Base-by-base conservation (phyloP, 2,888 invertebrate species). In the Crepidodera aurea region DNA sequence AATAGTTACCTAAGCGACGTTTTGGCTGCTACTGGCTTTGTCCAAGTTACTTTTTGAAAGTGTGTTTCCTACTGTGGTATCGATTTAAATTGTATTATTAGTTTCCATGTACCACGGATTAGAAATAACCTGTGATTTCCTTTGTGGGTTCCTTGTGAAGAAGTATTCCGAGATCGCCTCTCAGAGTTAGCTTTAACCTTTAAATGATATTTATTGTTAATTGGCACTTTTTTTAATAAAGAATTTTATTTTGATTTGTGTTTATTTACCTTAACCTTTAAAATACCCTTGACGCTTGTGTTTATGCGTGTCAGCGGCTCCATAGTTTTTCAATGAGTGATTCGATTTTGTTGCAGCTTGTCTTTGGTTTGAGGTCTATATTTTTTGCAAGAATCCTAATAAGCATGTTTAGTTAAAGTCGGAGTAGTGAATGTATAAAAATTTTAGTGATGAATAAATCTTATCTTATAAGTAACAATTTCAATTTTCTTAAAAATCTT, bases 41-140 rank as follows among this genome's bases (percentile, higher is more conserved):
- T 15, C 15, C 37, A 37, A 37, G 2, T 40, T 16, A 46, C 19
- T 46, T n/a, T n/a, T 50, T 32, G 16, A 51, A 51, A 32, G 1
- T 22, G 1, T 22, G 18, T 51, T 18, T 51, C 34, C 19, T 51
- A 29, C n/a, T 48, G 25, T 27, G 48, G 48, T 48, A 46, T 25
- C 7, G 46, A 13, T 46, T 25, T 27, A 50, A 1, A 6, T 18
- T 40, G 37, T 40, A 16, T 15, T 40, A 18, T 40, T 40, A 15
- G 10, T 40, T 27, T 22, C 16, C 25, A 13, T 22, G n/a, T 55
- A 46, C 55, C 29, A 34, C 37, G 12, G 44, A 46, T 29, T 55
- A 44, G 19, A 25, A 46, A 46, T 55, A 19, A 37, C 32, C 55
- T 55, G 55, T 55, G 55, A 55, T 55, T 55, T 55, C 34, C 25